Conservation (phyloP, 2,113 vertebrate genomes). For the Lophotis ruficrista region DNA sequence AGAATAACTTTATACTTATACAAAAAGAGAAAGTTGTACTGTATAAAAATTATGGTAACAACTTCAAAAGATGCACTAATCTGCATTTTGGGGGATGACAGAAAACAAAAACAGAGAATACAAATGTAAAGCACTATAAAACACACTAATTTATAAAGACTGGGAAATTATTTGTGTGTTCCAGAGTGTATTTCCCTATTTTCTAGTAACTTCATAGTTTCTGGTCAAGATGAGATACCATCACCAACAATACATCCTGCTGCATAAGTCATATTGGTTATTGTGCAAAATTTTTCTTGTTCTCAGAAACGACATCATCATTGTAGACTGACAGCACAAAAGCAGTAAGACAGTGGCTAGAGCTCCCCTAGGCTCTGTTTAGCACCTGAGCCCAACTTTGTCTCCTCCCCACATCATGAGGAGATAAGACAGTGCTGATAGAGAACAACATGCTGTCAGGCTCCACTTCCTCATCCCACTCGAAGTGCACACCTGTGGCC, state of each 20-base stretch:
- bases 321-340: neutral
- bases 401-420: neutral
- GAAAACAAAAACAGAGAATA: neutral
- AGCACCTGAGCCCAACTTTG: neutral
- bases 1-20: neutral
- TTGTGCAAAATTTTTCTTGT: neutral
- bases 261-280: neutral
- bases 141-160: neutral
- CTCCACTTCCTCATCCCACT: neutral
- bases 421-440: neutral
- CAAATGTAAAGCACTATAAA: neutral
- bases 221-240: neutral
- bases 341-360: accelerated
- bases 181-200: neutral
- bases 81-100: neutral
- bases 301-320: neutral
- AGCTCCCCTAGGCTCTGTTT: neutral
- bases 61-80: neutral
- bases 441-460: accelerated
- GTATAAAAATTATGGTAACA: neutral
- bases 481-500: neutral
- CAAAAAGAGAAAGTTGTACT: neutral
- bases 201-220: neutral
- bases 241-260: neutral
- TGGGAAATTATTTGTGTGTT: neutral